These are phyloP conservation scores for Mormyrus proboscirostris DNA, from an alignment of 2,797 vertebrate species.

Conservation along the genomic window DNA sequence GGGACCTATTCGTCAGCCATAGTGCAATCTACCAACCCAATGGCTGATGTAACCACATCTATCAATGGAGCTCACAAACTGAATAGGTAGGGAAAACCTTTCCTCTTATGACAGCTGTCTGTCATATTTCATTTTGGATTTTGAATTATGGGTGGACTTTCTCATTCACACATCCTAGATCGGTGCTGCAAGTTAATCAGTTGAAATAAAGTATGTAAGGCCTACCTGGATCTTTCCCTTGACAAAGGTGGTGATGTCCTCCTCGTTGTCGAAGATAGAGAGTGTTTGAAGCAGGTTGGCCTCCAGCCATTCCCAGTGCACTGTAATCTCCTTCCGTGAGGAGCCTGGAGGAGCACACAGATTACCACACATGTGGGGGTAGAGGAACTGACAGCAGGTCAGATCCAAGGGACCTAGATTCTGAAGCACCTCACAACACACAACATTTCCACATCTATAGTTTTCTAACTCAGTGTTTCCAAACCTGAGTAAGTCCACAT, in stretches of 20 bases:
- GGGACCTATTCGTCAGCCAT: background rate
- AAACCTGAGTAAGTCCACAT: background rate
- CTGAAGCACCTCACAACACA: background rate
- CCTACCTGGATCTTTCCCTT: constrained; percentile 92
- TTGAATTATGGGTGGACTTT: background rate
- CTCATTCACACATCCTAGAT: background rate
- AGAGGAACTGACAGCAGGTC: background rate
- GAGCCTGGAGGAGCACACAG: constrained; percentile 62
- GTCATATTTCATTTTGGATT: background rate
- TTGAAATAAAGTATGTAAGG: background rate
- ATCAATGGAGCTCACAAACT: background rate
- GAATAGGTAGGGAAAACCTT: background rate
- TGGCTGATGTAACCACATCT: background rate
- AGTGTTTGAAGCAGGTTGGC: constrained; percentile 88
- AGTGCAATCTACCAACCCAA: background rate
- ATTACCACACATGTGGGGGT: background rate
- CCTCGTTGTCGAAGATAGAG: constrained; percentile 90
- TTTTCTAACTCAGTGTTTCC: background rate
- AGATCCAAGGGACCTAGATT: background rate
- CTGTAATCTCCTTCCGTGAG: constrained; percentile 87
- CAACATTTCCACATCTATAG: no score
- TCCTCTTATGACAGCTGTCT: background rate
- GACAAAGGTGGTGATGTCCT: constrained; percentile 91
- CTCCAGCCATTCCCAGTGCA: constrained; percentile 96
- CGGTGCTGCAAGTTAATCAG: background rate